Base-by-base conservation (phyloP, 2,888 invertebrate genomes). In the Tenthredo distinguenda region DNA sequence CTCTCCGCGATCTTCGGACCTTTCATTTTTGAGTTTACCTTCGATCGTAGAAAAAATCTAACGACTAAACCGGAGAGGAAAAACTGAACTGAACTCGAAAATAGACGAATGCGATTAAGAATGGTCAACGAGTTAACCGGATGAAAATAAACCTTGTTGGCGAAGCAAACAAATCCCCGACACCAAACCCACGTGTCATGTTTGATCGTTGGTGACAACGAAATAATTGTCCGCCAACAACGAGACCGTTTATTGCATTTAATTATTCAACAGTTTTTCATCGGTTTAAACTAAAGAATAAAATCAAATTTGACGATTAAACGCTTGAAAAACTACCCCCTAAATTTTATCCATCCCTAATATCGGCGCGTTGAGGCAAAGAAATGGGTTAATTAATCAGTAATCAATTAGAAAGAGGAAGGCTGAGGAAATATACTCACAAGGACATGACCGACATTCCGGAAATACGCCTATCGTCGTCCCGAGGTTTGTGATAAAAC, bases 391-490 rank as follows among this genome's bases (percentile, higher is more conserved):
- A 7, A 40, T 50, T 18, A 21, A 18, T 10, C 10, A 18, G 82
- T 26, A 65, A 74, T 15, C 26, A 85, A 71, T 55, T 85, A 15
- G 50, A 77, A 34, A 55, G 0, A 50, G 21, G 15, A 26, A 76
- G 12, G 26, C 34, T 21, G 7, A 74, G 15, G 37, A 85, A 85
- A 85, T 85, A 86, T 89, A 94, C 95, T 95, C 93, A 95, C 95
- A 95, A 94, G 65, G 95, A 95, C 90, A 95, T 94, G 71, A 95
- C 95, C 58, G 95, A 95, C 77, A 95, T 95, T 68, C 95, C 95
- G 71, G 95, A 95, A 84, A 95, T 94, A 85, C 95, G 92, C 85
- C 95, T 93, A 90, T 94, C 93, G 89, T 95, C 95, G 89, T 95
- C 95, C 85, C 94, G 94, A 90, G 95, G 94, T 87, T 94, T 92